Base-by-base conservation (phyloP, 2,797 vertebrate genomes). In the Microctenopoma stevenorrisi region DNA sequence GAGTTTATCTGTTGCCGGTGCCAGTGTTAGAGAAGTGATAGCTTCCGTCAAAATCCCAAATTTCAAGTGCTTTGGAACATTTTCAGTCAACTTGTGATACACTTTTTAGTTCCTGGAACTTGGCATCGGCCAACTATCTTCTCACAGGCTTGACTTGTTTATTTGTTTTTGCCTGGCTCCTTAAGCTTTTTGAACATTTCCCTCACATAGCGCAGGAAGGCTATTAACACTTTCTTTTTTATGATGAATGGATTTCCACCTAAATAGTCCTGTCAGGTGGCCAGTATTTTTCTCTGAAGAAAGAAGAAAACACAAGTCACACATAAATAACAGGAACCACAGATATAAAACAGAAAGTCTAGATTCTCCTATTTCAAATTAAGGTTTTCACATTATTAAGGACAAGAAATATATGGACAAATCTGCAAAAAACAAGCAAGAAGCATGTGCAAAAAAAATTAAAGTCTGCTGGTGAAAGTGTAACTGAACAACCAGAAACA, bases 181-280 rank as follows among this genome's bases (percentile, higher is more conserved):
- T 60, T 68, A 82, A 38, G 83, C 48, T 79, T 79, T 81, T 74
- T 78, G 26, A 85, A 76, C 71, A 55, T 67, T 74, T 77, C 44
- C 48, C 60, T 75, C 55, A 73, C 64, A 82, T 52, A 80, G 61
- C 25, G 35, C 18, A 14, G 40, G 55, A 66, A 83, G 68, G 64
- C 35, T 81, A 63, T 76, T 79, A 79, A 77, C 80, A 83, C 68
- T 4, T 79, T 83, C 66, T 40, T 72, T 59, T 28, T 46, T 43
- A 25, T 49, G 30, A 25, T 60, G 30, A 76, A 77, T 33, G 59
- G 42, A 47, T 33, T 75, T 86, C 61, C 37, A 70, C 40, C 70
- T 70, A 65, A 77, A 72, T 43, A 67, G 53, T 64, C 10, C 59
- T 71, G 62, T 60, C 71, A 81, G 50, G 59, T 72, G 56, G 54